A percentile compares a stretch with the other conserved stretches of the same genome.
phyloP scores from a whole-genome alignment of 2,888 invertebrate species.

The Anticlea derivata region DNA sequence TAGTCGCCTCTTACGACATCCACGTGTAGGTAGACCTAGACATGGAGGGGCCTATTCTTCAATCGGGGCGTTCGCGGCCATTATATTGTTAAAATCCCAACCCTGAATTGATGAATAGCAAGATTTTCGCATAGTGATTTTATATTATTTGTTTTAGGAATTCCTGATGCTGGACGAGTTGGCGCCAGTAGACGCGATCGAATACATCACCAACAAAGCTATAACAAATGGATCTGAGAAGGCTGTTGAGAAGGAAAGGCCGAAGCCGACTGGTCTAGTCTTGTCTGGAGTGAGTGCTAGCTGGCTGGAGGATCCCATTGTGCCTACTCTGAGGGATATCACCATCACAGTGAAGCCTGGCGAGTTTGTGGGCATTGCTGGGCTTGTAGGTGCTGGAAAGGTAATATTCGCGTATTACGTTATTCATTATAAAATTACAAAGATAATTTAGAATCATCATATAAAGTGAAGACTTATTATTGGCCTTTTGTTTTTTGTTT shows the following conservation, averaged over 20 bases:
- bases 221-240: constrained; percentile 58
- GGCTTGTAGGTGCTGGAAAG: constrained; percentile 91
- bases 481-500: too few species aligned
- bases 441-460: too few species aligned
- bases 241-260: constrained; percentile 39
- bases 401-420: constrained; percentile 57
- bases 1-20: too few species aligned
- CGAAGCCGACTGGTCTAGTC: constrained; percentile 56
- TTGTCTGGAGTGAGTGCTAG: constrained; percentile 70
- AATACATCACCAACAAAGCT: constrained; percentile 44
- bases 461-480: too few species aligned
- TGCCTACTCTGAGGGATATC: constrained; percentile 82
- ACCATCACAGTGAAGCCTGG: constrained; percentile 79
- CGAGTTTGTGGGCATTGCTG: constrained; percentile 87
- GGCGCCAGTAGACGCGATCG: constrained; percentile 48
- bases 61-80: too few species aligned
- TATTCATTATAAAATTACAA: too few species aligned
- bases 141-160: constrained; percentile 51
- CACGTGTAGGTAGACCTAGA: too few species aligned
- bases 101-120: too few species aligned
- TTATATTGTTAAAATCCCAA: too few species aligned
- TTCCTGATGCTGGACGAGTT: constrained; percentile 74
- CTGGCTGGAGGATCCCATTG: constrained; percentile 73
- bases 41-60: too few species aligned
- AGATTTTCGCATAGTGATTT: too few species aligned